Evolutionary conservation across 1,140 invertebrate species (phyloP), one percentile per base, ranked within the genome.

Genomic region (Stenopsyche tienmushanensis): DNA sequence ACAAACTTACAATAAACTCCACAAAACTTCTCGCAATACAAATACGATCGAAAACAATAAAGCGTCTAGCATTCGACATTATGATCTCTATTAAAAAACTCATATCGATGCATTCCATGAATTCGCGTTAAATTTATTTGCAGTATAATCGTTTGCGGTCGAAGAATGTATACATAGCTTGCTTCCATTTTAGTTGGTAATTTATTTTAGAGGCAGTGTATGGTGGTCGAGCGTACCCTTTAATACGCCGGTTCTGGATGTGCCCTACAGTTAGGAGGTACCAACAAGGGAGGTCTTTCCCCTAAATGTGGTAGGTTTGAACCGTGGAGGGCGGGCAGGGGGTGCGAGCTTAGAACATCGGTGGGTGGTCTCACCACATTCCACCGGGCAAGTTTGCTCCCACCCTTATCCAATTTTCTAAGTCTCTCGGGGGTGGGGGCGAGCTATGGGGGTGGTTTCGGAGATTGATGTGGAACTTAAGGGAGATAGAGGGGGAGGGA

Each of bases 391-490:
- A 55, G 45, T 49, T 62, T 23, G 25, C 23, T 44, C 13, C 64
- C 60, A 34, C 64, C 67, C 67, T 70, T 60, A 70, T 70, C 67
- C 67, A 70, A 70, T 70, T 70, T 70, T 70, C 67, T 70, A 70
- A 70, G 67, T 70, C 67, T 62, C 57, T 59, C 58, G 49, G 53
- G 60, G 41, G 52, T 3, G 29, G 49, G 59, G 18, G 59, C 17
- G n/a, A 15, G 45, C 13, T 34, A 34, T 7, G 60, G 9, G 54
- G 50, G 66, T n/a, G 57, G 55, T 58, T 69, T 64, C 62, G 66
- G 62, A 69, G 67, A 69, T 69, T 69, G 67, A 69, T 69, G 67
- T 62, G 57, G 59, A 65, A 62, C 63, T 69, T 68, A 59, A 50
- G 45, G 57, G 66, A 55, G 65, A 62, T 50, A 26, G 59, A 21